phyloP scores from a whole-genome alignment of 2,797 vertebrate genomes.

The Macropodus opercularis region DNA sequence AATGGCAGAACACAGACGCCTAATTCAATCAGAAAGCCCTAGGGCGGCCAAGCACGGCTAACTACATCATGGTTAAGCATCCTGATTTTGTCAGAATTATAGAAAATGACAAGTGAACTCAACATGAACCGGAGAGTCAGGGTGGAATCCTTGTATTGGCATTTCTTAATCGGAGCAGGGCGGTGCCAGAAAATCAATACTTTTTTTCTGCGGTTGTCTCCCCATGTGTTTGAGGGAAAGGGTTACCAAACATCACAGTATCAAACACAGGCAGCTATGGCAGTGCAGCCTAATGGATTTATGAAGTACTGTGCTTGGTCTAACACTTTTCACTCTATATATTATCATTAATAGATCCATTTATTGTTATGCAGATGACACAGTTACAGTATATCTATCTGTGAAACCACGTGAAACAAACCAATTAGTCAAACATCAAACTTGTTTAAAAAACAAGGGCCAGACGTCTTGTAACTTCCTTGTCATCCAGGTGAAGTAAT shows the following conservation, averaged over 20 bases:
- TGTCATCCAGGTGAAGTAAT: no score
- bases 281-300: not conserved
- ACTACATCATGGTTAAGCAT: conserved; percentile 79
- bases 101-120: conserved; percentile 86
- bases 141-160: conserved; percentile 79
- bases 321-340: no score
- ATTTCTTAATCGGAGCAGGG: conserved; percentile 77
- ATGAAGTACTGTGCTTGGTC: no score
- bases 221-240: conserved; percentile 27
- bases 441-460: no score
- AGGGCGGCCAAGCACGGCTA: conserved; percentile 68
- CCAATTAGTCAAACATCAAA: no score
- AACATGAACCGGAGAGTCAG: conserved; percentile 76
- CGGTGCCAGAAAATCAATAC: conserved; percentile 79
- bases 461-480: no score
- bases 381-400: no score
- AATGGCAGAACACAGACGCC: conserved; percentile 72
- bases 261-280: not conserved
- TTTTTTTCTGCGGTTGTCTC: conserved; percentile 35
- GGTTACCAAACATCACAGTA: conserved; percentile 15
- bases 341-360: no score
- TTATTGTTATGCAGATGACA: no score
- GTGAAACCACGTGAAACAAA: no score
- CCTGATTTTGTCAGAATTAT: conserved; percentile 84
- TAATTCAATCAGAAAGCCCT: conserved; percentile 80